Conservation (phyloP, 1,140 invertebrate species). For the Steinernema feltiae region DNA sequence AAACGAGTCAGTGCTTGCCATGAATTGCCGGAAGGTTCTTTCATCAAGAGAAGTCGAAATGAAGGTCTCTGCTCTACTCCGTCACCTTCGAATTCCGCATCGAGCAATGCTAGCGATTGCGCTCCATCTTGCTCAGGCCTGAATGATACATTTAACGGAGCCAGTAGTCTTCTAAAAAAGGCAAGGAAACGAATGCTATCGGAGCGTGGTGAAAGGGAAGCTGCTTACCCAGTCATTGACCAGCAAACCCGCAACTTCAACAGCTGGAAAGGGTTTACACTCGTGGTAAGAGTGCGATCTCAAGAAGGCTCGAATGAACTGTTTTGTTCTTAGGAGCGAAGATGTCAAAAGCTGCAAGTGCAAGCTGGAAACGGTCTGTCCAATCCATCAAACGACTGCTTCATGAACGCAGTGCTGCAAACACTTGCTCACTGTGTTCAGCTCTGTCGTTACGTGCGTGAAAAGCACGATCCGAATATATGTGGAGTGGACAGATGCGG, state of each 20-base stretch:
- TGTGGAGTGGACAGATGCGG: neutral
- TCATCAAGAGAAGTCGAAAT: neutral
- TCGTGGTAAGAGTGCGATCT: slow-evolving; percentile 7
- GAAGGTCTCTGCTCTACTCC: neutral
- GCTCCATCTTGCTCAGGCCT: neutral
- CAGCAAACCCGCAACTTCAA: neutral
- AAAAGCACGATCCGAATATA: slow-evolving; percentile 14
- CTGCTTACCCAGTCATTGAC: slow-evolving; percentile 28
- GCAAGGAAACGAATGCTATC: slow-evolving; percentile 29
- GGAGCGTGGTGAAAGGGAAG: slow-evolving; percentile 30
- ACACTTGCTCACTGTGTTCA: slow-evolving; percentile 25
- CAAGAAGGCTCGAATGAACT: too few relatives aligned
- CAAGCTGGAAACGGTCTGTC: slow-evolving; percentile 12
- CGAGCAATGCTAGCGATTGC: neutral
- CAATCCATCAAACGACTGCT: slow-evolving; percentile 31
- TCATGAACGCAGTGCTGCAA: slow-evolving; percentile 31
- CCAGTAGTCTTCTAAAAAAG: neutral
- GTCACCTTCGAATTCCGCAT: neutral
- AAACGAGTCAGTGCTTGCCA: neutral
- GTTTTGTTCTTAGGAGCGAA: slow-evolving; percentile 18
- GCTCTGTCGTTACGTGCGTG: slow-evolving; percentile 24
- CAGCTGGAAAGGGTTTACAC: slow-evolving; percentile 23
- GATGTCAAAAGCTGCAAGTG: neutral
- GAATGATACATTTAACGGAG: neutral
- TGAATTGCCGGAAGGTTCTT: neutral